Conservation (phyloP, 2,888 invertebrate species). For the Odontothrips loti region DNA sequence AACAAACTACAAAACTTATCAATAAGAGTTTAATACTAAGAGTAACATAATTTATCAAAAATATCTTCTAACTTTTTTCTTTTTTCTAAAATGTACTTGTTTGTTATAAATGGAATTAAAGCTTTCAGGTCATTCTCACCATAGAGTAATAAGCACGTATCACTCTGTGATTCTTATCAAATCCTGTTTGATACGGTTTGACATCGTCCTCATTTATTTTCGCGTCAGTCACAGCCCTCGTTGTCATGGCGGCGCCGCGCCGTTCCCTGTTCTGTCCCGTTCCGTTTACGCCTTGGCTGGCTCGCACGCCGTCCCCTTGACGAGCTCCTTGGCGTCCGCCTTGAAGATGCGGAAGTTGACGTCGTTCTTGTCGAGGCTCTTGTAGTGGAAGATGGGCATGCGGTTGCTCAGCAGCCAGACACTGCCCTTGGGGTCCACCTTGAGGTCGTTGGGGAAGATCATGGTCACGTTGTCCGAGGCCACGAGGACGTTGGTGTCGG, state of each 20-base stretch:
- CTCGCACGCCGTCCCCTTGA: conserved; percentile 63
- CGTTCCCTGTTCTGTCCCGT: too few species aligned
- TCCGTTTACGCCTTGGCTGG: conserved; percentile 31
- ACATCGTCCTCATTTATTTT: too few species aligned
- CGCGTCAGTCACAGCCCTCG: not conserved
- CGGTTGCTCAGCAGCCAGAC: conserved; percentile 76
- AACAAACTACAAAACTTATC: too few species aligned
- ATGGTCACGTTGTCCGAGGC: conserved; percentile 60
- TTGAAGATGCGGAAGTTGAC: conserved; percentile 71
- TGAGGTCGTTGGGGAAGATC: conserved; percentile 76
- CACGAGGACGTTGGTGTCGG: conserved; percentile 58
- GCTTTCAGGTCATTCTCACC: not conserved
- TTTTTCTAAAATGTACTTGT: not conserved
- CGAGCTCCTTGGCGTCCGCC: conserved; percentile 59
- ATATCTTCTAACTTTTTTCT: not conserved
- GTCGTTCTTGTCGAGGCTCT: conserved; percentile 57
- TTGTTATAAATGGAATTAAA: not conserved
- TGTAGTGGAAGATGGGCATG: conserved; percentile 68
- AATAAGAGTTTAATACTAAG: not conserved
- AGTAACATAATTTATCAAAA: not conserved
- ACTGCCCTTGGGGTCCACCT: conserved; percentile 63
- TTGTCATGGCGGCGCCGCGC: conserved; percentile 52
- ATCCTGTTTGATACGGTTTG: not conserved
- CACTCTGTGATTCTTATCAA: not conserved
- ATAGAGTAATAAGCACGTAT: too few species aligned